Evolutionary conservation across 2,888 invertebrate species (phyloP).

Genomic region (Tiliacea citrago): DNA sequence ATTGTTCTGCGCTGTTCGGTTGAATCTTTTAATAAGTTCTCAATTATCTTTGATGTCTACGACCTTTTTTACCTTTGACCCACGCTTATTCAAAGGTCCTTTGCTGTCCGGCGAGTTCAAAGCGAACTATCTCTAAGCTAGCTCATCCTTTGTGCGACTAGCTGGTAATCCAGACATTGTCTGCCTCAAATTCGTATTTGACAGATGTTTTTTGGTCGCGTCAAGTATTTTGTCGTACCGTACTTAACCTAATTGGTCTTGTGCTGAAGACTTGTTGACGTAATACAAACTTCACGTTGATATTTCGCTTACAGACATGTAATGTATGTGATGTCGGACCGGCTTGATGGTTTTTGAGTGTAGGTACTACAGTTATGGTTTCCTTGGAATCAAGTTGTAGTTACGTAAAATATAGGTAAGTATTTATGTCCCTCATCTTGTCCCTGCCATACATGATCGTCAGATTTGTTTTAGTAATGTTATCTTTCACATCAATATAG

Average conservation of each 20-base stretch:
- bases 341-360: conserved; percentile 7
- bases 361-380: conserved; percentile 2
- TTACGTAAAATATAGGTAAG: too few relatives aligned
- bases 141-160: conserved; percentile 72
- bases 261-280: conserved; percentile 18
- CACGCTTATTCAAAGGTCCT: conserved; percentile 79
- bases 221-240: conserved; percentile 50
- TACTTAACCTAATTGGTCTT: conserved; percentile 56
- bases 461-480: conserved; percentile 18
- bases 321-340: conserved; percentile 12
- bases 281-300: conserved; percentile 19
- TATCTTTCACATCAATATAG: conserved; percentile 30
- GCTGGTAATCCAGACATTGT: conserved; percentile 61
- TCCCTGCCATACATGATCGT: neutral
- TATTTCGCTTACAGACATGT: conserved; percentile 18
- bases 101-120: conserved; percentile 80
- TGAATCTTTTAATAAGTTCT: conserved; percentile 81
- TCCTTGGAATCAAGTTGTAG: conserved; percentile 6
- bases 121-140: conserved; percentile 81
- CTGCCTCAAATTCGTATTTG: conserved; percentile 53
- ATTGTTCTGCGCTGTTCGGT: conserved; percentile 54
- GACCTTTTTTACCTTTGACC: conserved; percentile 86
- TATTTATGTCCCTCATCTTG: conserved; percentile 4
- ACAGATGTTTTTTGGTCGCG: conserved; percentile 56
- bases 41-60: conserved; percentile 85